These are phyloP conservation scores for Eucera pruinosa DNA, from an alignment of 2,888 invertebrate species.

Conservation along the genomic window DNA sequence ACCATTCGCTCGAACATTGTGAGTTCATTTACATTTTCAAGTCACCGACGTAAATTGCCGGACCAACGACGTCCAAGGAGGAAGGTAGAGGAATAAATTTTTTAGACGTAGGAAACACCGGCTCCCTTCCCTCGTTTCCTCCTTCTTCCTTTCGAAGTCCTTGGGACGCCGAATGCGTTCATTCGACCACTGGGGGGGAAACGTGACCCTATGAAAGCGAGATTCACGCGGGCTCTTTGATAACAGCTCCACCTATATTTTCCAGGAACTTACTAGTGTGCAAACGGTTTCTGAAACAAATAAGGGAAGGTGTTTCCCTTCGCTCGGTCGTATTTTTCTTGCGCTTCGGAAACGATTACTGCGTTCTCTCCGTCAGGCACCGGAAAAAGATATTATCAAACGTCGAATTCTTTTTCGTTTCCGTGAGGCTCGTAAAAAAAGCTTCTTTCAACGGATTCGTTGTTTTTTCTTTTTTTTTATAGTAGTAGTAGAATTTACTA, in stretches of 20 bases:
- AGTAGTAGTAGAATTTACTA: too few species aligned
- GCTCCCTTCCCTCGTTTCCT: slow-evolving; percentile 20
- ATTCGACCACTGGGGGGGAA: slow-evolving; percentile 51
- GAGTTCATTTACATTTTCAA: slow-evolving; percentile 19
- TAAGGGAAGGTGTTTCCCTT: slow-evolving; percentile 8
- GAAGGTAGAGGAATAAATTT: slow-evolving; percentile 34
- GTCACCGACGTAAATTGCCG: slow-evolving; percentile 24
- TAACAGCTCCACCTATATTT: slow-evolving; percentile 50
- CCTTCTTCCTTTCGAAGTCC: not conserved
- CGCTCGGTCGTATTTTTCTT: not conserved
- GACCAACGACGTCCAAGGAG: not conserved
- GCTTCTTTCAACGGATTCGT: not conserved
- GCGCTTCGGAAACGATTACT: not conserved
- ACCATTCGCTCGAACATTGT: not conserved
- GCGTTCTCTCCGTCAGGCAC: not conserved
- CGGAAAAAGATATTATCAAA: not conserved
- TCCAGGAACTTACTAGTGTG: slow-evolving; percentile 32
- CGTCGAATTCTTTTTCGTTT: not conserved
- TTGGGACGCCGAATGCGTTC: slow-evolving; percentile 37
- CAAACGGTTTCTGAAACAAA: slow-evolving; percentile 38
- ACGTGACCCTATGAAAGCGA: slow-evolving; percentile 62
- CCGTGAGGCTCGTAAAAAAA: not conserved
- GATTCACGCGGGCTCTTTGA: slow-evolving; percentile 61
- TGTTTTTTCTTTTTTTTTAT: not conserved
- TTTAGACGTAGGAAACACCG: slow-evolving; percentile 18